A percentile compares a stretch with the other conserved stretches of the same genome.
Conservation (phyloP, 2,797 vertebrate genomes). For the Hippoglossus hippoglossus region DNA sequence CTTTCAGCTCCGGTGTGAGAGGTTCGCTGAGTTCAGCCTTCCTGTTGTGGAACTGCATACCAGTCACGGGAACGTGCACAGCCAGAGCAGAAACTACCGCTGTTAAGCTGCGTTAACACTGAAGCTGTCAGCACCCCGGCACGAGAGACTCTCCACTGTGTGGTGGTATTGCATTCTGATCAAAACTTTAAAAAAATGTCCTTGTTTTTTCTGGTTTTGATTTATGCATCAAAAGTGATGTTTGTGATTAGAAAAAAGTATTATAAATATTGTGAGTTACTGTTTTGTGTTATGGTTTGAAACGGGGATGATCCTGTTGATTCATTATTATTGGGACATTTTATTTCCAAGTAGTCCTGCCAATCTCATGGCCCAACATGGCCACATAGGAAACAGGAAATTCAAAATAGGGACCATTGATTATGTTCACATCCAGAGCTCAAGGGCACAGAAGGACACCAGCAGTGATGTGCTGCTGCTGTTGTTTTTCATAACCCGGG, state of each 20-base stretch:
- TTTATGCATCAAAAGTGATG: background rate
- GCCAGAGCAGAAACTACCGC: no score
- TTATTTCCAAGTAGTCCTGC: background rate
- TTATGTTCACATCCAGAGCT: conserved; percentile 26
- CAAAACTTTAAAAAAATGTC: no score
- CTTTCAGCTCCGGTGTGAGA: background rate
- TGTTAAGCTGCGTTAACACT: no score
- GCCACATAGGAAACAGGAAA: conserved; percentile 30
- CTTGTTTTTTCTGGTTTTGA: background rate
- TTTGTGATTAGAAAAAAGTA: background rate
- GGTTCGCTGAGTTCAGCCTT: background rate
- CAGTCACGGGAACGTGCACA: background rate
- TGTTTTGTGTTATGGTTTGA: background rate
- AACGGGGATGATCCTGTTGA: background rate
- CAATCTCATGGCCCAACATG: background rate
- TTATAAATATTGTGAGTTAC: background rate
- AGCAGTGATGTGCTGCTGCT: conserved; percentile 29
- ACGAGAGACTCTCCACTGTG: no score
- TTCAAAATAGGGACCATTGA: conserved; percentile 10
- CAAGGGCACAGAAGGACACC: conserved; percentile 26
- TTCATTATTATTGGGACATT: background rate
- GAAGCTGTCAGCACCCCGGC: no score
- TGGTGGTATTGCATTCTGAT: no score
- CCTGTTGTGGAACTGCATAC: background rate
- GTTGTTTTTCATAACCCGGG: conserved; percentile 44